A percentile compares a stretch with the other conserved stretches of the same genome.
These are phyloP conservation scores for Stercorarius parasiticus DNA, from an alignment of 2,113 vertebrate genomes.

Conservation along the genomic window DNA sequence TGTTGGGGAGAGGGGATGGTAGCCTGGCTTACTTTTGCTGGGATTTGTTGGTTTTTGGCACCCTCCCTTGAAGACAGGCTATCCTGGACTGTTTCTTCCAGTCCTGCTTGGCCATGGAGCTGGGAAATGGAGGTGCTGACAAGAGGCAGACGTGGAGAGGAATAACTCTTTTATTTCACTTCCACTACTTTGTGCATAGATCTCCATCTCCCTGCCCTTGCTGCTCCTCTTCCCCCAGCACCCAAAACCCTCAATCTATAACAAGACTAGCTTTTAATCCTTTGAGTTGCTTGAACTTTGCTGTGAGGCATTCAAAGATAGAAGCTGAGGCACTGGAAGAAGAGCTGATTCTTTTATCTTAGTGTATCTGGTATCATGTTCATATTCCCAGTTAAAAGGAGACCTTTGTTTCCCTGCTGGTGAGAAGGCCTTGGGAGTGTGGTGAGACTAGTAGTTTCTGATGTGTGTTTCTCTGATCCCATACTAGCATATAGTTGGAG, in stretches of 20 bases:
- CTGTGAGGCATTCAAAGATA: not conserved
- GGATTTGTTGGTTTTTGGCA: not conserved
- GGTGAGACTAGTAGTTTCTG: not conserved
- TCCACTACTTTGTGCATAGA: not conserved
- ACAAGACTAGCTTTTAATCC: not conserved
- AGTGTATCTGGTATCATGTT: not conserved
- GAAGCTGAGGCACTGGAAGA: not conserved
- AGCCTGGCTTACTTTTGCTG: not conserved
- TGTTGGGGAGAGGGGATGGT: not conserved
- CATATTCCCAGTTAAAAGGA: constrained; percentile 3
- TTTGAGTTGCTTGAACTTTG: not conserved
- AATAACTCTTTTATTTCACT: not conserved
- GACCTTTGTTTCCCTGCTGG: not conserved
- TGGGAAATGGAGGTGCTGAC: not conserved
- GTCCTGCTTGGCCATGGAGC: not conserved
- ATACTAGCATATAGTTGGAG: not conserved
- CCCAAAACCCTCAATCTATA: not conserved
- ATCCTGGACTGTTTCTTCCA: fast-evolving
- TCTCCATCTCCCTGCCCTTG: not conserved
- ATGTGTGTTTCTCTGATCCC: constrained; percentile 1
- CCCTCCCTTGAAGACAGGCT: not conserved
- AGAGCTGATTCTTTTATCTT: constrained; percentile 2
- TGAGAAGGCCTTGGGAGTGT: not conserved
- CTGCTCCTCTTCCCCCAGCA: not conserved
- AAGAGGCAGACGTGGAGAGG: not conserved